Evolutionary conservation across 2,113 vertebrate genomes (phyloP).

Genomic region (Sapajus apella): DNA sequence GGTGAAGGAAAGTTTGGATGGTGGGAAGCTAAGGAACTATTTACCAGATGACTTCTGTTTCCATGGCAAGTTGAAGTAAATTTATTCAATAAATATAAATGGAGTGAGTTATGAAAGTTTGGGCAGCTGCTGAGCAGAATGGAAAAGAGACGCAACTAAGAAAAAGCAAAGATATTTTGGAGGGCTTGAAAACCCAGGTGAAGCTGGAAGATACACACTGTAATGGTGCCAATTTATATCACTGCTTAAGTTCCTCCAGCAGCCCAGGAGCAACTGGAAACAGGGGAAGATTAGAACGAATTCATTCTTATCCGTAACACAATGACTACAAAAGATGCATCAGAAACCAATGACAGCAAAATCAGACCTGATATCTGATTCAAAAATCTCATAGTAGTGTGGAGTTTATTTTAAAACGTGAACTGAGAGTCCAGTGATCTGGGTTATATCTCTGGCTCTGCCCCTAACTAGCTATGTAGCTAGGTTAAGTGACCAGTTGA

Average conservation of each 20-base stretch:
- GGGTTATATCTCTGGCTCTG: background rate
- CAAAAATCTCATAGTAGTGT: background rate
- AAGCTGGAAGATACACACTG: background rate
- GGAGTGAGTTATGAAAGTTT: background rate
- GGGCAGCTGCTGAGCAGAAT: background rate
- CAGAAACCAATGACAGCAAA: background rate
- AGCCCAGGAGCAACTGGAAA: background rate
- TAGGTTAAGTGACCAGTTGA: background rate
- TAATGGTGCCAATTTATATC: background rate
- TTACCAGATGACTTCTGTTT: background rate
- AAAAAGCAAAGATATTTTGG: background rate
- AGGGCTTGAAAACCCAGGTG: background rate
- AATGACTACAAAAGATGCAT: background rate
- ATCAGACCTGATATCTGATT: background rate
- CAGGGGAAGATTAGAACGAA: background rate
- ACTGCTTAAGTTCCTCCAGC: background rate
- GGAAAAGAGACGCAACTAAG: background rate
- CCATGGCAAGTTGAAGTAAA: background rate
- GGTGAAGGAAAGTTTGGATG: background rate
- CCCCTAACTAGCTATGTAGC: background rate
- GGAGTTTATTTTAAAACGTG: background rate
- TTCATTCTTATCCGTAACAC: background rate
- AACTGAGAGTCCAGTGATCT: background rate
- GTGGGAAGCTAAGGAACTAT: background rate
- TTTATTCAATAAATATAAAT: slow-evolving; percentile 1